Base-by-base conservation (phyloP, 2,113 vertebrate species). In the Stegostoma tigrinum region DNA sequence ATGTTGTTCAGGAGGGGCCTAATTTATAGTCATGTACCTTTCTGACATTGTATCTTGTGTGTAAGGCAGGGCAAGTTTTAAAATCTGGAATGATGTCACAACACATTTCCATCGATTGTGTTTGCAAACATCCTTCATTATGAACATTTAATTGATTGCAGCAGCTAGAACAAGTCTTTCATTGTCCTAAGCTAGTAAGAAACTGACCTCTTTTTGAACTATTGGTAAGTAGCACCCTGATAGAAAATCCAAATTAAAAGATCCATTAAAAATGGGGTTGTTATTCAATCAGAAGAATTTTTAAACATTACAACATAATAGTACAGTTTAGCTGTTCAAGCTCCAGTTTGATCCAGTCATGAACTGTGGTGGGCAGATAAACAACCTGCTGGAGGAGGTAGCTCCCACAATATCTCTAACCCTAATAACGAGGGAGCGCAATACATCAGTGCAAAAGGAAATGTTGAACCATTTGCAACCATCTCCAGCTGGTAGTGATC, bases 241-340 rank as follows among this genome's bases (percentile, higher is more conserved):
- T 15, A 91, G 30, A 91, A 89, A 34, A 91, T 30, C 30, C 55
- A 91, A 91, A 91, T 66, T 93, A 66, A 93, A 66, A 66, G 64
- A 64, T n/a, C 30, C n/a, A 45, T 93, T 93, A 42, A 66, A 23
- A 93, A 87, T 55, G 23, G 52, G 55, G 27, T 24, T 55, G 34
- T 38, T 23, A 67, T 19, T n/a, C 30, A 23, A 8, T 8, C 27
- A 64, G 87, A 14, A 91, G 55, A 91, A 61, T 61, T 61, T 61
- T 93, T 34, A 45, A 83, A 45, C 78, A 42, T n/a, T 38, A 38
- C 80, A 83, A 83, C 38, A 21, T 83, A 83, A 83, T 45, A 83
- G 14, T 38, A 34, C 30, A 80, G 38, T 83, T 83, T 83, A 83
- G 80, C 21, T 45, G 19, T 19, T 45, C 15, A 45, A 83, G 38